Evolutionary conservation across 2,888 invertebrate genomes (phyloP).

Genomic region (Bembecia ichneumoniformis): DNA sequence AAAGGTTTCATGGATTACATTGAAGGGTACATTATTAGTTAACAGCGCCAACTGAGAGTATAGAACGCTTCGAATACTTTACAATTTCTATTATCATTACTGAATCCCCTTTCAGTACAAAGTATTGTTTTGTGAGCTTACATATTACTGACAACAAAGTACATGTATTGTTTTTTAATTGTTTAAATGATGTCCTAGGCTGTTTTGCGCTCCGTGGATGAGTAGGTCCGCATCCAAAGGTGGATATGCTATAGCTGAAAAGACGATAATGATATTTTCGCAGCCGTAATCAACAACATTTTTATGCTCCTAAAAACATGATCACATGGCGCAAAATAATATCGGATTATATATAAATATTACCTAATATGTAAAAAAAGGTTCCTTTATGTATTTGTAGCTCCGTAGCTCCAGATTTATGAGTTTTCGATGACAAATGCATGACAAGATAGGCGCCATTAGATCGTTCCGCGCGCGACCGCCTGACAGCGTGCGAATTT

Average conservation of each 20-base stretch:
- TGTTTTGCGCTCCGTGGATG: no score
- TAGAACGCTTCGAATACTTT: neutral
- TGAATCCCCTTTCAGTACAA: neutral
- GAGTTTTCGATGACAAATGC: conserved; percentile 26
- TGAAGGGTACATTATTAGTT: neutral
- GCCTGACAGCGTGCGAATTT: conserved; percentile 27
- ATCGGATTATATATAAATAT: no score
- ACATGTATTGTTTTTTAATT: no score
- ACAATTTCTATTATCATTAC: neutral
- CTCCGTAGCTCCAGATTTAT: conserved; percentile 6
- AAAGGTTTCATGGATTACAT: neutral
- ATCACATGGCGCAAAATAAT: no score
- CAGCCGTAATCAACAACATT: no score
- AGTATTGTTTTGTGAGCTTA: neutral
- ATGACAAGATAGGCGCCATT: conserved; percentile 23
- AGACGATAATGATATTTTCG: no score
- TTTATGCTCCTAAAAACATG: no score
- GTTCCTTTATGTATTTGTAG: no score
- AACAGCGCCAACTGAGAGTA: neutral
- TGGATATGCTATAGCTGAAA: no score
- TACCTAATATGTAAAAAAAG: no score
- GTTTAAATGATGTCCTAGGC: no score
- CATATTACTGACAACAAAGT: neutral
- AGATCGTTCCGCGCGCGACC: conserved; percentile 9
- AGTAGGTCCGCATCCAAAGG: no score